Evolutionary conservation across 2,113 vertebrate species (phyloP).

Genomic region (Vulpes vulpes): DNA sequence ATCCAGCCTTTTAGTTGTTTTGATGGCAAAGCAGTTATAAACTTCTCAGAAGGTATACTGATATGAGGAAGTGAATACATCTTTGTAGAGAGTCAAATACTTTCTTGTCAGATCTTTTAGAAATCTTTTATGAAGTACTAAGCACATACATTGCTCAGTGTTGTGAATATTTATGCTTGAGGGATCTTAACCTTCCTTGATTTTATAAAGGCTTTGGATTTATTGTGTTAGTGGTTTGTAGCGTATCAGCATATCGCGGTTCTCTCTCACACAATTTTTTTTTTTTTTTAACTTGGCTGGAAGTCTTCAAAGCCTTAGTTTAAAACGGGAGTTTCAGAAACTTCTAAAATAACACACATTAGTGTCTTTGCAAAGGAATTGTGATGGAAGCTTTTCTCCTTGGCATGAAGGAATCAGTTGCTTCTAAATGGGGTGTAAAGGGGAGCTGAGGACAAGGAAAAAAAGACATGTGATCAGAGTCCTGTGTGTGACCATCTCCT

Average conservation of each 20-base stretch:
- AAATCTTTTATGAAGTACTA: constrained; percentile 50
- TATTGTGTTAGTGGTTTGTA: background rate
- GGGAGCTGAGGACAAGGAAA: constrained; percentile 70
- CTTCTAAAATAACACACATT: constrained; percentile 61
- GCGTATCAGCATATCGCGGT: background rate
- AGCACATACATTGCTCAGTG: background rate
- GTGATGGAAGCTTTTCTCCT: constrained; percentile 26
- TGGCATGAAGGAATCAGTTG: constrained; percentile 64
- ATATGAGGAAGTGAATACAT: constrained; percentile 38
- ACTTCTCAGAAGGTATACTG: constrained; percentile 59
- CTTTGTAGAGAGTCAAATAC: constrained; percentile 54
- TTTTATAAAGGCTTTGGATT: constrained; percentile 33
- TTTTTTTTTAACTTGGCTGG: background rate
- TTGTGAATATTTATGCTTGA: constrained; percentile 58
- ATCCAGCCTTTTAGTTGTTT: constrained; percentile 16
- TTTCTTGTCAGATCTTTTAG: constrained; percentile 59
- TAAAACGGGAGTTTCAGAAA: constrained; percentile 56
- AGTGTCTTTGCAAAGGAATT: constrained; percentile 62
- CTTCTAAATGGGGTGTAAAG: constrained; percentile 68
- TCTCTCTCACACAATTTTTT: background rate
- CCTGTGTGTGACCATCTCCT: constrained; percentile 70
- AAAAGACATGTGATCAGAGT: constrained; percentile 59
- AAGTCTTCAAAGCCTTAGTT: constrained; percentile 60
- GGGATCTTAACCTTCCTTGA: constrained; percentile 48
- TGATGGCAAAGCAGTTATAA: constrained; percentile 47